Base-by-base conservation (phyloP, 1,140 invertebrate genomes). In the Ridgeia piscesae region DNA sequence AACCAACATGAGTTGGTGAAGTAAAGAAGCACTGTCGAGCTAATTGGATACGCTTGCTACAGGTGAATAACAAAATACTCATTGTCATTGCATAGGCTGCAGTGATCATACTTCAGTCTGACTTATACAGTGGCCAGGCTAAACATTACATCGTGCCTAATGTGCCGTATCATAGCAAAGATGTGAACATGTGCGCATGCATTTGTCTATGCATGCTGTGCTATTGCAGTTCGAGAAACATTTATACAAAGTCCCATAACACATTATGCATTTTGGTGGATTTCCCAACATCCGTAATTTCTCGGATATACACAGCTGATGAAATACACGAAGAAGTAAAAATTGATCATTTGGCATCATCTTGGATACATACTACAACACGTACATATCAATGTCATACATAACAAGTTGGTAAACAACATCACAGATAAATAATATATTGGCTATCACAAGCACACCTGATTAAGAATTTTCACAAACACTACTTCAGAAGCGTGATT, bases 51-150 rank as follows among this genome's bases (percentile, higher is more conserved):
- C 11, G 58, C 58, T 21, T 77, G 58, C 58, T 77, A 77, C 27
- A 77, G 58, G 58, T 77, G 58, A 77, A 77, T 77, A 77, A 77
- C 58, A 77, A 77, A 77, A 21, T 77, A 77, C 58, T 77, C 17
- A 77, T 77, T 77, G 58, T 77, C 58, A 77, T 77, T 77, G 58
- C 58, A 77, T 77, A 77, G 58, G 58, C 58, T 77, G 58, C 58
- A 77, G 58, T 77, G 58, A 77, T 77, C 58, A 77, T 77, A 77
- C 17, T 77, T 77, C 27, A 77, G 58, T 77, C 58, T 0, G 58
- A 77, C 58, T 77, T 77, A 17, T 77, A 77, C 58, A 77, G 58
- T 77, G 58, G 58, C 58, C 58, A 77, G 58, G 58, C 58, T 77
- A 77, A 77, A 31, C 27, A 77, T 21, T 77, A 77, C 58, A 77